Evolutionary conservation across 2,113 vertebrate genomes (phyloP).

Genomic region (Pterophyllum scalare): DNA sequence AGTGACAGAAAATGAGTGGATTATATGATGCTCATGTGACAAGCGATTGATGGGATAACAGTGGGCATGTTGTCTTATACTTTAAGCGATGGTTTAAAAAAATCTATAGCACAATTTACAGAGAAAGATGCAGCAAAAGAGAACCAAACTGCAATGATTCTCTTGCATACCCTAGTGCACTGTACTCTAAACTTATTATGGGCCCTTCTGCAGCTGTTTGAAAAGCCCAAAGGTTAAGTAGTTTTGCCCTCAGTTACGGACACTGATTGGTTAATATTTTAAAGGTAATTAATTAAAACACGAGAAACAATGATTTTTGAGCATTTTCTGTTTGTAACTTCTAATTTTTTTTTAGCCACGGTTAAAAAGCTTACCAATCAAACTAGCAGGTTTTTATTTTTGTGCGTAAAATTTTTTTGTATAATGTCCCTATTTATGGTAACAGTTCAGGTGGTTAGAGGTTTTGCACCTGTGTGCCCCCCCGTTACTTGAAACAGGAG

Average conservation of each 20-base stretch:
- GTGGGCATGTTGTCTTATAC: constrained; percentile 7
- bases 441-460: not conserved
- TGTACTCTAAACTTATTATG: not conserved
- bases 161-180: not conserved
- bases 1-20: constrained; percentile 50
- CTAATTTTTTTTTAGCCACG: not conserved
- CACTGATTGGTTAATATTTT: not conserved
- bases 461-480: not conserved
- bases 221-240: not conserved
- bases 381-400: not conserved
- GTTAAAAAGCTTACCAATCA: too few relatives aligned
- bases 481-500: not conserved
- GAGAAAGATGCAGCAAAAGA: not conserved
- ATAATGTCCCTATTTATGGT: not conserved
- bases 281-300: not conserved
- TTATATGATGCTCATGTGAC: constrained; percentile 49
- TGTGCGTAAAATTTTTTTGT: not conserved
- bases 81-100: not conserved
- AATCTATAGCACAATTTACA: not conserved
- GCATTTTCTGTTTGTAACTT: not conserved
- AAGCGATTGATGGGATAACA: constrained; percentile 29
- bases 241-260: not conserved
- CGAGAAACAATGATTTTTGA: not conserved
- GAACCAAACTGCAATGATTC: not conserved
- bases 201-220: constrained; percentile 4